Percentiles rank a stretch among this genome's conserved stretches.
These are phyloP conservation scores for Leucophenga maculata DNA, from an alignment of 2,888 invertebrate genomes.

Conservation along the genomic window DNA sequence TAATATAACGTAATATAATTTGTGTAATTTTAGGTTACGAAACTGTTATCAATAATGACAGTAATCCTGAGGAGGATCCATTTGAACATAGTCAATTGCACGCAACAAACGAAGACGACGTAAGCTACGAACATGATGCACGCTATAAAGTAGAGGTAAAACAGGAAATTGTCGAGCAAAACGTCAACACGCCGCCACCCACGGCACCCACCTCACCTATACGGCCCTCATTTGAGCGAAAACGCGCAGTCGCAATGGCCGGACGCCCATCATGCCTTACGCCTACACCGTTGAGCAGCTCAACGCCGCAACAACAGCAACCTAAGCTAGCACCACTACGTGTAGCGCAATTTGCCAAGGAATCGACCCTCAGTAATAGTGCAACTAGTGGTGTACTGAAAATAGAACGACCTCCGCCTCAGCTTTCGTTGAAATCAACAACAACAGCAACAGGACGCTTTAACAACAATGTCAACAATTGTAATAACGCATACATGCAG, in stretches of 20 bases:
- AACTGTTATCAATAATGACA: slow-evolving; percentile 36
- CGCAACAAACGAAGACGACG: background rate
- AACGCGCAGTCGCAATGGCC: slow-evolving; percentile 9
- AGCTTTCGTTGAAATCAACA: slow-evolving; percentile 40
- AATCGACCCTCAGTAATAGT: slow-evolving; percentile 15
- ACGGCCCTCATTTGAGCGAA: slow-evolving; percentile 28
- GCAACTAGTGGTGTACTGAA: slow-evolving; percentile 44
- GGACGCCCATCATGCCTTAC: slow-evolving; percentile 26
- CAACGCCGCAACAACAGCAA: slow-evolving; percentile 7
- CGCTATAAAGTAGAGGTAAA: slow-evolving; percentile 53
- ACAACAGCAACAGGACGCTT: background rate
- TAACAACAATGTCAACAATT: slow-evolving; percentile 45
- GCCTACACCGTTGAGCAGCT: background rate
- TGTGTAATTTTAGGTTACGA: slow-evolving; percentile 61
- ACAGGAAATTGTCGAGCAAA: slow-evolving; percentile 46
- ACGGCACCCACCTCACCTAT: slow-evolving; percentile 56
- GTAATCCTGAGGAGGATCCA: slow-evolving; percentile 15
- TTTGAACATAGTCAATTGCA: background rate
- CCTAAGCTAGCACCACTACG: slow-evolving; percentile 49
- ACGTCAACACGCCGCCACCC: slow-evolving; percentile 52
- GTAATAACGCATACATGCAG: slow-evolving; percentile 53
- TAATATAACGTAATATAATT: too few relatives aligned
- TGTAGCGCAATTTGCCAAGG: slow-evolving; percentile 66
- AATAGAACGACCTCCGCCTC: slow-evolving; percentile 47
- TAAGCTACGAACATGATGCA: slow-evolving; percentile 42